phyloP scores from a whole-genome alignment of 2,113 vertebrate species.

The Cacatua alba region DNA sequence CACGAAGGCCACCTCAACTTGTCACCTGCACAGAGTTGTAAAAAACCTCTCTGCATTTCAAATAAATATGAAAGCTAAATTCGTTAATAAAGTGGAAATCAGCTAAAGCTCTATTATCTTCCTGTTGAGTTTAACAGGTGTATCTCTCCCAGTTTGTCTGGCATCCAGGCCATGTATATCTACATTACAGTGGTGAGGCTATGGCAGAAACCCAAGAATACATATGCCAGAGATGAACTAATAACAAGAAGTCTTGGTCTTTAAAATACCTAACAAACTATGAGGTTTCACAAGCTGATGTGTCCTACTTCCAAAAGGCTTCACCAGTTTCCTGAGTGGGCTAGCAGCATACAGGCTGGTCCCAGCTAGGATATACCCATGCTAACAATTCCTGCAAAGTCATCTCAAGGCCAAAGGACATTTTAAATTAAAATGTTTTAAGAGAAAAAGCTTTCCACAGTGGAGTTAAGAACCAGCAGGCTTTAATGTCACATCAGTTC shows the following conservation, averaged over 20 bases:
- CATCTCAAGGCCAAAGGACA: neutral
- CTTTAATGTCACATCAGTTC: neutral
- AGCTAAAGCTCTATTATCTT: neutral
- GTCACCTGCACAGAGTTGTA: too few species aligned
- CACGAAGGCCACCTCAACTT: too few species aligned
- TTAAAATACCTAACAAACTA: neutral
- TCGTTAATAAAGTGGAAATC: neutral
- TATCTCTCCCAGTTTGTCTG: neutral
- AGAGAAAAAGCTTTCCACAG: neutral
- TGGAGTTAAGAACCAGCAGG: neutral
- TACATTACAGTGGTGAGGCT: neutral
- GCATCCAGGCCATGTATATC: neutral
- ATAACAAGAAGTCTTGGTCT: neutral
- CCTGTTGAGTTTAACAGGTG: neutral
- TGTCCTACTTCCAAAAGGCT: neutral
- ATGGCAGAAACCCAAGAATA: neutral
- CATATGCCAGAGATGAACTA: neutral
- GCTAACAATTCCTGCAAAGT: neutral
- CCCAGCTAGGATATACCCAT: neutral
- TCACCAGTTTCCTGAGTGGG: neutral
- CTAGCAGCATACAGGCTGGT: neutral
- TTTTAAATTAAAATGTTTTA: neutral
- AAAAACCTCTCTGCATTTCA: neutral
- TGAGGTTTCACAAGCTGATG: neutral
- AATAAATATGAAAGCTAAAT: neutral